These are phyloP conservation scores for Saccostrea cuccullata DNA, from an alignment of 1,140 invertebrate species.

Conservation along the genomic window DNA sequence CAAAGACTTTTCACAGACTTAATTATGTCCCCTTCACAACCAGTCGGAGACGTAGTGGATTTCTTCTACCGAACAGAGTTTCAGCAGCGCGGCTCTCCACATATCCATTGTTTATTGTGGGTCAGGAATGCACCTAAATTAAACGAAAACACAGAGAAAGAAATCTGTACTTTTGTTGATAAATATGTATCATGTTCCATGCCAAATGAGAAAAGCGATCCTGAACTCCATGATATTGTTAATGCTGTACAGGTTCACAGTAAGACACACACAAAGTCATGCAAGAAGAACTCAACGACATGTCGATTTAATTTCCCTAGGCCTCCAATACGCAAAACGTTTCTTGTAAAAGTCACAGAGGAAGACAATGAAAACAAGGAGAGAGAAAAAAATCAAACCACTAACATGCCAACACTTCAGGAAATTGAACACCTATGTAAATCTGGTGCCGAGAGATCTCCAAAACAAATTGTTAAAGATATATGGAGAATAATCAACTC, in stretches of 20 bases:
- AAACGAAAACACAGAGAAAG: constrained; percentile 35
- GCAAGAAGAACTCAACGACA: constrained; percentile 2
- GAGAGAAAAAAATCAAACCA: not conserved
- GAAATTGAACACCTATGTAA: not conserved
- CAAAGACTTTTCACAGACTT: constrained; percentile 50
- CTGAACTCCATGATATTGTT: constrained; percentile 44
- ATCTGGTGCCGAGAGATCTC: not conserved
- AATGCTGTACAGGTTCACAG: constrained; percentile 44
- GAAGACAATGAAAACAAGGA: not conserved
- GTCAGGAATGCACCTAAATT: constrained; percentile 71
- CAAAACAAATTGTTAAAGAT: not conserved
- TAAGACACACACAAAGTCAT: constrained; percentile 34
- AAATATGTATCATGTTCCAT: constrained; percentile 49
- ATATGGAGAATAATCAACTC: not conserved
- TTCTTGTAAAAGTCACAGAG: constrained; percentile 4
- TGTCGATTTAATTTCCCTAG: constrained; percentile 44
- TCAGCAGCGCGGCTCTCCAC: constrained; percentile 78
- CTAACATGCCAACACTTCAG: not conserved
- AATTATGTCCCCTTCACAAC: constrained; percentile 31
- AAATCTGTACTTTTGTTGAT: constrained; percentile 52
- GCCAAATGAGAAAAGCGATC: not conserved
- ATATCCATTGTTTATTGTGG: constrained; percentile 78
- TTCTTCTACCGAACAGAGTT: constrained; percentile 75
- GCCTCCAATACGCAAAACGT: constrained; percentile 43
- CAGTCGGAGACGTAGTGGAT: constrained; percentile 61